Conservation (phyloP, 2,113 vertebrate genomes). For the Numida meleagris region DNA sequence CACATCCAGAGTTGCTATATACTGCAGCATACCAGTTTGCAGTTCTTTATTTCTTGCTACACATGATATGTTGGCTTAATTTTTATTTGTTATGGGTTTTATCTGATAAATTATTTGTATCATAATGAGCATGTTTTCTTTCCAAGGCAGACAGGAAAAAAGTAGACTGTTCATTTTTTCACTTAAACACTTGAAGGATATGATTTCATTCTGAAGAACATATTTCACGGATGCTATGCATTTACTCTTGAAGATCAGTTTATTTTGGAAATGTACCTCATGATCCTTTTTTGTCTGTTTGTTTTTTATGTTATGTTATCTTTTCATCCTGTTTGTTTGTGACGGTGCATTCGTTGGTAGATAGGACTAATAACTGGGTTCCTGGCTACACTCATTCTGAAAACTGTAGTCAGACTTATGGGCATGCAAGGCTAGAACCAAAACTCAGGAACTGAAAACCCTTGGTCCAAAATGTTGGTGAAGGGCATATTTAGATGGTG, state of each 20-base stretch:
- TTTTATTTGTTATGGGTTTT: not conserved
- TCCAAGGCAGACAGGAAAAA: not conserved
- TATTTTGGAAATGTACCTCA: not conserved
- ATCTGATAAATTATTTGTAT: not conserved
- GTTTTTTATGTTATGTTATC: not conserved
- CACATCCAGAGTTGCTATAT: fast-evolving
- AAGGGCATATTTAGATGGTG: not conserved
- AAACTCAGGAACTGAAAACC: not conserved
- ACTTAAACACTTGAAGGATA: not conserved
- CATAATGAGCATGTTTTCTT: not conserved
- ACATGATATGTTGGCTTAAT: not conserved
- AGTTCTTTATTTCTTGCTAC: not conserved
- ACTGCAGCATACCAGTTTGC: not conserved
- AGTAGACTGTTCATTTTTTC: not conserved
- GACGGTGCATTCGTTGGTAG: not conserved
- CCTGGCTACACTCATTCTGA: not conserved
- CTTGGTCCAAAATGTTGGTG: not conserved
- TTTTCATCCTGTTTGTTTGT: not conserved
- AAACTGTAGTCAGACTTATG: not conserved
- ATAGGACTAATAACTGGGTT: not conserved
- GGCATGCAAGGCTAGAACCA: not conserved
- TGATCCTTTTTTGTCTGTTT: not conserved
- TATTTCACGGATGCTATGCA: not conserved
- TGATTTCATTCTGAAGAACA: not conserved
- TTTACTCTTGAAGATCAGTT: not conserved